Percentiles rank a stretch among this genome's conserved stretches.
Evolutionary conservation across 2,113 vertebrate genomes (phyloP).

Genomic region (Mellivora capensis): DNA sequence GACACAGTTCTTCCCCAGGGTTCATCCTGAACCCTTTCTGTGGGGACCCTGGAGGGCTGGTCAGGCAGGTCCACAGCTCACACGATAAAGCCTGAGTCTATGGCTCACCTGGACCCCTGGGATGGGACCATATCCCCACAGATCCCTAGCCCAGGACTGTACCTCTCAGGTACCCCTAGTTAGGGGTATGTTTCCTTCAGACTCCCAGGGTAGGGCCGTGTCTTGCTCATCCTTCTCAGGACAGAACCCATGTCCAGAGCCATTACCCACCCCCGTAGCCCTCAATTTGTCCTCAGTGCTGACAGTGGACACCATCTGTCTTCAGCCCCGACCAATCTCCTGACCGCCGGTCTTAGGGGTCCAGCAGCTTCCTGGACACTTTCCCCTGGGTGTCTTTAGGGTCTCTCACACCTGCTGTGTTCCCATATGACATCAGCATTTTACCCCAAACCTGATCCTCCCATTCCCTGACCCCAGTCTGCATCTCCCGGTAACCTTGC

Average conservation of each 20-base stretch:
- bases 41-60: not conserved
- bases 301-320: not conserved
- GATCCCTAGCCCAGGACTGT: not conserved
- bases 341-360: not conserved
- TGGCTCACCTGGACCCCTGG: not conserved
- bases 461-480: not conserved
- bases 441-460: not conserved
- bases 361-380: not conserved
- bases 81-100: not conserved
- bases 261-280: rapidly evolving
- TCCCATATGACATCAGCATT: not conserved
- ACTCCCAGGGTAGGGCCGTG: not conserved
- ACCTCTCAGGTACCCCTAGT: not conserved
- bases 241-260: not conserved
- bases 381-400: not conserved
- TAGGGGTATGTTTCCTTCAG: not conserved
- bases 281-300: not conserved
- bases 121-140: too few species aligned
- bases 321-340: not conserved
- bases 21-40: not conserved
- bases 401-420: not conserved
- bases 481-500: not conserved
- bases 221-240: not conserved
- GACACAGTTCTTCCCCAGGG: not conserved
- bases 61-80: not conserved